Evolutionary conservation across 2,888 invertebrate species (phyloP).

Genomic region (Aleiodes leptofemur): DNA sequence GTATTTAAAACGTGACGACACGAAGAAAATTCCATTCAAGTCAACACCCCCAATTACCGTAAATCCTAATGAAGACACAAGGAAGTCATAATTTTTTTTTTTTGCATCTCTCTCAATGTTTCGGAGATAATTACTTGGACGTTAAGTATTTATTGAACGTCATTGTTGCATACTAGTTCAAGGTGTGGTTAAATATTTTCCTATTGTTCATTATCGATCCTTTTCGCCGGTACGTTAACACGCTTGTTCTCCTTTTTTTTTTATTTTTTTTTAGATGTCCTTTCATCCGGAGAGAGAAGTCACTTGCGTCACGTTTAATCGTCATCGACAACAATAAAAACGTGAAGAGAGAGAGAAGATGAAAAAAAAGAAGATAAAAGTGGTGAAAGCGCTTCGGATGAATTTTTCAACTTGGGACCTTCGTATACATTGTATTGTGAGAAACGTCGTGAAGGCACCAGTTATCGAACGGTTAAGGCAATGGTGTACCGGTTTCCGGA

Average conservation of each 20-base stretch:
- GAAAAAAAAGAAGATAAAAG: conserved; percentile 26
- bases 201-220: conserved; percentile 58
- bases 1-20: conserved; percentile 51
- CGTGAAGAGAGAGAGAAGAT: conserved; percentile 3
- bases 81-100: background rate
- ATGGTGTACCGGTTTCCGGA: too few species aligned
- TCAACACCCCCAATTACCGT: conserved; percentile 59
- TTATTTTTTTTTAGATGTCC: conserved; percentile 22
- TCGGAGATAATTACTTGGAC: background rate
- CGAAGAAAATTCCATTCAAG: conserved; percentile 56
- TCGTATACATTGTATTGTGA: conserved; percentile 1
- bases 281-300: background rate
- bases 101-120: conserved; percentile 23
- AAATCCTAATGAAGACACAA: conserved; percentile 25
- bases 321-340: conserved; percentile 43
- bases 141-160: conserved; percentile 3
- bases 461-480: too few species aligned
- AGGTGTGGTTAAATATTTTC: conserved; percentile 56
- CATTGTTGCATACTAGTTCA: conserved; percentile 58
- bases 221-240: background rate
- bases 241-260: background rate
- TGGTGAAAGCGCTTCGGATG: conserved; percentile 29
- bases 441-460: conserved; percentile 34
- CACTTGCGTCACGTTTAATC: conserved; percentile 42
- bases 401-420: conserved; percentile 14